Evolutionary conservation across 2,888 invertebrate genomes (phyloP), one percentile per base, ranked within the genome.

Genomic region (Lathronympha strigana): DNA sequence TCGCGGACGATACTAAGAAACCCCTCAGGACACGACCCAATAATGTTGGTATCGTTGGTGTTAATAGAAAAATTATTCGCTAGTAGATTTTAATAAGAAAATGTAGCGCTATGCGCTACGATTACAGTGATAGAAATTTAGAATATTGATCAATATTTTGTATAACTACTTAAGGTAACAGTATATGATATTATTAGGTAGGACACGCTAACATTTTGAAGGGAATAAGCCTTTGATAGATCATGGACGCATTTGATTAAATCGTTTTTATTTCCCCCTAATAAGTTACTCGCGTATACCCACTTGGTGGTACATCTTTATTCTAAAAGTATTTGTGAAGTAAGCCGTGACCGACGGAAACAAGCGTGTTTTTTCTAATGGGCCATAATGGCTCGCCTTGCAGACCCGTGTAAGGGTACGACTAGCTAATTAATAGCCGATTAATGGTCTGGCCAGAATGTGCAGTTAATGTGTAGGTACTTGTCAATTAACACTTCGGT

Each of bases 401-500:
- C 47, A 28, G 8, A 13, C 23, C 66, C 66, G 47, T 66, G 31
- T 61, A 61, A 38, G 66, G 60, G 53, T 23, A 53, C 63, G 49
- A 31, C 11, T 54, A n/a, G 60, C 54, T 64, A 66, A 66, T 66
- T 66, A 66, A 66, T 66, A 54, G 47, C 1, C 61, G 38, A 66
- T 66, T 66, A 66, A 43, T 38, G 33, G 47, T 49, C 45, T 53
- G 60, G 47, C 23, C 60, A 38, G 60, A 60, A 60, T 54, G 63
- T 40, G 58, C 28, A 31, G 31, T 28, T 49, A 15, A 55, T 60
- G 45, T 38, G 28, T 31, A 23, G 28, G 21, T n/a, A 13, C 21
- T 23, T 40, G n/a, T n/a, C 17, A 54, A 61, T 61, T 17, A 38
- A 61, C 47, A 31, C 53, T 28, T 62, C n/a, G 43, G 28, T 33